Evolutionary conservation across 2,797 vertebrate species (phyloP).

Genomic region (Liparis tanakae): DNA sequence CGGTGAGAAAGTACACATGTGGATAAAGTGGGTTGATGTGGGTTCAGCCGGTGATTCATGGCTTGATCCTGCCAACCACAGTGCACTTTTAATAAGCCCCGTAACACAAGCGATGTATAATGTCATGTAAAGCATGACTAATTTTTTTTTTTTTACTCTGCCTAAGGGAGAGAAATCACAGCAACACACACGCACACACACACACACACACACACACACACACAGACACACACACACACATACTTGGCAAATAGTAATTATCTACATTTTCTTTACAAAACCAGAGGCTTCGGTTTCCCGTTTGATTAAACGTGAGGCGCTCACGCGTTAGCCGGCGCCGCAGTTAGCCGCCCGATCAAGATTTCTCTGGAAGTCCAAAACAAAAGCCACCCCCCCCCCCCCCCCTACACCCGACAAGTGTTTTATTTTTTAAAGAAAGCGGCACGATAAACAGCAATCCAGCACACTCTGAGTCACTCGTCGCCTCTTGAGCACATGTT

Average conservation of each 20-base stretch:
- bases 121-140: slow-evolving; percentile 67
- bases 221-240: slow-evolving; percentile 9
- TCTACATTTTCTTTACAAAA: slow-evolving; percentile 33
- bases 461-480: slow-evolving; percentile 56
- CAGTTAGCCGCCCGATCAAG: slow-evolving; percentile 33
- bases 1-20: slow-evolving; percentile 13
- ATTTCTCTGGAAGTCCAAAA: slow-evolving; percentile 44
- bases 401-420: slow-evolving; percentile 56
- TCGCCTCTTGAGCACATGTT: slow-evolving; percentile 60
- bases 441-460: slow-evolving; percentile 70
- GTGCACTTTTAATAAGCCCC: slow-evolving; percentile 58
- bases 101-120: slow-evolving; percentile 57
- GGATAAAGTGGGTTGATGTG: slow-evolving; percentile 49
- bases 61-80: slow-evolving; percentile 67
- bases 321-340: slow-evolving; percentile 37
- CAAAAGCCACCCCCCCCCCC: slow-evolving; percentile 6
- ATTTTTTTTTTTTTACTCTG: slow-evolving; percentile 46
- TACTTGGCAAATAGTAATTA: slow-evolving; percentile 62
- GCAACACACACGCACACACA: slow-evolving; percentile 11
- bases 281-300: slow-evolving; percentile 28
- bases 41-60: slow-evolving; percentile 60
- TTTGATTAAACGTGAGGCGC: slow-evolving; percentile 52
- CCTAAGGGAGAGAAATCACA: slow-evolving; percentile 61
- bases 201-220: slow-evolving; percentile 2
- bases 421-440: slow-evolving; percentile 30